These are phyloP conservation scores for Amiota minor DNA, from an alignment of 2,888 invertebrate genomes.

Conservation along the genomic window DNA sequence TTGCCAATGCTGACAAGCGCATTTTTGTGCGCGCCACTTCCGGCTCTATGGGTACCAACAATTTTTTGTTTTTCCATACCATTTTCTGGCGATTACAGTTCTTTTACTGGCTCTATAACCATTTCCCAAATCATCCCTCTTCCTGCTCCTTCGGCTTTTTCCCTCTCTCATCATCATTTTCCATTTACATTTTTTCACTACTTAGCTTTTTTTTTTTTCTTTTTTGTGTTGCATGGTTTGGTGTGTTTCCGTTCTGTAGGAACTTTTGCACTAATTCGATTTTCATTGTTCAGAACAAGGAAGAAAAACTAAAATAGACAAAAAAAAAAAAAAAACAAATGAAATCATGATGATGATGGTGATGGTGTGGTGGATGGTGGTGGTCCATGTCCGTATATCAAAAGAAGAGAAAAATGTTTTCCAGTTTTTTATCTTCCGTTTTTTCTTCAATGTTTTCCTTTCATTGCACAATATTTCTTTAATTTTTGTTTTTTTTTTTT, in stretches of 20 bases:
- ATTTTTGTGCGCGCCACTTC: slow-evolving; percentile 17
- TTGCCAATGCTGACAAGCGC: slow-evolving; percentile 29
- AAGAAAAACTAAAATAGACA: not conserved
- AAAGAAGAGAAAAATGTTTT: not conserved
- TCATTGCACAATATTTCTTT: too few species aligned
- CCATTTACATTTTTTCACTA: not conserved
- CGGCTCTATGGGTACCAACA: not conserved
- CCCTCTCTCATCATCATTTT: not conserved
- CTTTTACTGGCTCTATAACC: too few species aligned
- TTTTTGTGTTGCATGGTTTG: not conserved
- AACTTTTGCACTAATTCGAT: slow-evolving; percentile 28
- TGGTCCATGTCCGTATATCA: not conserved
- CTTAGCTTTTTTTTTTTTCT: not conserved
- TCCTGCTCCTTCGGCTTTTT: too few species aligned
- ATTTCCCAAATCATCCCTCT: too few species aligned
- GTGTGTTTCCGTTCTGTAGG: slow-evolving; percentile 6
- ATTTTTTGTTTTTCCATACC: not conserved
- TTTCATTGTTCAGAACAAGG: slow-evolving; percentile 19
- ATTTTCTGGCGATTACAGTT: not conserved
- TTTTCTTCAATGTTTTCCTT: not conserved
- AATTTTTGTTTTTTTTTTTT: not conserved
- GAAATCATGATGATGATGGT: not conserved
- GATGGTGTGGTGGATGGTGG: not conserved
- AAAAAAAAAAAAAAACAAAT: not conserved
- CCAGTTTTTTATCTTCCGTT: not conserved